Evolutionary conservation across 1,140 invertebrate genomes (phyloP).

Genomic region (Danaus melanippus): DNA sequence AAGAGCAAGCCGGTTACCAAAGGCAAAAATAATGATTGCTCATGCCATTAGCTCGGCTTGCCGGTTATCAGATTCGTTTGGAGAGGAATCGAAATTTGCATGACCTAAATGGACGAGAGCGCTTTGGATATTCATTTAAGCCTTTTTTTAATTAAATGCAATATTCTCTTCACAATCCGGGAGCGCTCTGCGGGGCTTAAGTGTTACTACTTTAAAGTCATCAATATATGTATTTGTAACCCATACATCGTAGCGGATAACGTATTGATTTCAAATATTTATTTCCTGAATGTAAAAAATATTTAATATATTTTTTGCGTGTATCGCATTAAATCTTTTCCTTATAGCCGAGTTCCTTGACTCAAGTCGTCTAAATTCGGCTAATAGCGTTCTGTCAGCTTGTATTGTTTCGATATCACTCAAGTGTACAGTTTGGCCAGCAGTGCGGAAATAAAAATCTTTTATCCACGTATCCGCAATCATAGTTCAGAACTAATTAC

Average conservation of each 20-base stretch:
- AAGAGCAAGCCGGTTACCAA: constrained; percentile 10
- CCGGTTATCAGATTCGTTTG: constrained; percentile 13
- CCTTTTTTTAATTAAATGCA: too few species aligned
- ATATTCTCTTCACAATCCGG: too few species aligned
- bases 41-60: constrained; percentile 16
- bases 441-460: constrained; percentile 33
- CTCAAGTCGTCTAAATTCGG: constrained; percentile 1
- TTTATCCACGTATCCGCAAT: constrained; percentile 42
- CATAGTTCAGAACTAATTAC: constrained; percentile 41
- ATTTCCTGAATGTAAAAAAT: constrained; percentile 5
- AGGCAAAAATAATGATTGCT: constrained; percentile 17
- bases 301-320: neutral
- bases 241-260: too few species aligned
- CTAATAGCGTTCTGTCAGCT: constrained; percentile 2
- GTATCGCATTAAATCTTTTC: neutral
- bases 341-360: constrained; percentile 4
- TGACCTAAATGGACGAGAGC: constrained; percentile 10
- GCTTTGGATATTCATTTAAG: too few species aligned
- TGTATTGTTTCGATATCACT: constrained; percentile 23
- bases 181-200: too few species aligned
- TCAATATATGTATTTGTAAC: too few species aligned
- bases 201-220: too few species aligned
- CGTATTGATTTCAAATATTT: too few species aligned
- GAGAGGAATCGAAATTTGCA: constrained; percentile 13
- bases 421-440: constrained; percentile 19